phyloP scores from a whole-genome alignment of 2,888 invertebrate species.

The Sussaba pulchella region DNA sequence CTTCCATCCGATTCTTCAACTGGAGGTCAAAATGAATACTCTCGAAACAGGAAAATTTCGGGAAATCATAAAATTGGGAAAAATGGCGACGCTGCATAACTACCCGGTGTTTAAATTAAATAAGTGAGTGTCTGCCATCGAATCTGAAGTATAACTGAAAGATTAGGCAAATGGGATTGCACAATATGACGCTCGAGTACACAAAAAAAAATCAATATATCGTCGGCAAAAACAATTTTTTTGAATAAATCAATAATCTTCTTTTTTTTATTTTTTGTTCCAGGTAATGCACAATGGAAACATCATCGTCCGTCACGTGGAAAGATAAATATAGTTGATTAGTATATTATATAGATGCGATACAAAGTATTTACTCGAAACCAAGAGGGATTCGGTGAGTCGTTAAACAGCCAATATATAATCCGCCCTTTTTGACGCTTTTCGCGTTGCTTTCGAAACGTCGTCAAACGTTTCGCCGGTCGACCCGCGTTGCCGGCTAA shows the following conservation, averaged over 20 bases:
- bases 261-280: slow-evolving; percentile 70
- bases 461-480: neutral
- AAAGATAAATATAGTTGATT: slow-evolving; percentile 52
- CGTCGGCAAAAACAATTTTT: slow-evolving; percentile 2
- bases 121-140: too few species aligned
- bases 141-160: too few species aligned
- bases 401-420: slow-evolving; percentile 54
- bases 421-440: slow-evolving; percentile 23
- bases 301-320: slow-evolving; percentile 57
- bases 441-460: slow-evolving; percentile 20
- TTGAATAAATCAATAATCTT: neutral
- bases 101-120: neutral
- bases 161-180: too few species aligned
- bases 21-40: too few species aligned
- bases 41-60: too few species aligned
- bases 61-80: neutral
- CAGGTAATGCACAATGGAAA: slow-evolving; percentile 75
- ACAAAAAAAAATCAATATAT: neutral
- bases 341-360: slow-evolving; percentile 57
- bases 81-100: neutral
- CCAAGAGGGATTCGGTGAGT: slow-evolving; percentile 59
- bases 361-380: slow-evolving; percentile 36
- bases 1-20: too few species aligned
- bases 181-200: too few species aligned
- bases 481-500: slow-evolving; percentile 17